Evolutionary conservation across 2,888 invertebrate species (phyloP), one percentile per base, ranked within the genome.

Genomic region (Liposcelis brunnea): DNA sequence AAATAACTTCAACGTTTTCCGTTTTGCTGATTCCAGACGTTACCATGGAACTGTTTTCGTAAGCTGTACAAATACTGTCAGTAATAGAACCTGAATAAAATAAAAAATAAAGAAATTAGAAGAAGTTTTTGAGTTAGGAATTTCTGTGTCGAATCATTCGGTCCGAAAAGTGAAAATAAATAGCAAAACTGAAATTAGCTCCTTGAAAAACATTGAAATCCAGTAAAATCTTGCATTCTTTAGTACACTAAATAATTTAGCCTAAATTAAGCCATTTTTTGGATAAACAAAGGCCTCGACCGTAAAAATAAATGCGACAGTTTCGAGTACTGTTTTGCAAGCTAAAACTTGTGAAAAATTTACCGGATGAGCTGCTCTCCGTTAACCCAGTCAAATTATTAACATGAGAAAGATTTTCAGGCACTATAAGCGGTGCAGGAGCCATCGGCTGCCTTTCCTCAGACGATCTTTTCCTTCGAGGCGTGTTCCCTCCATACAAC

Each of bases 341-440:
- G n/a, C n/a, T n/a, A n/a, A n/a, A n/a, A n/a, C n/a, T n/a, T n/a
- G n/a, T n/a, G n/a, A 18, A 31, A 15, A 33, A 38, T 47, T 43
- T 48, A 57, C 74, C 73, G 46, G 74, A 74, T 19, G 74, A 74
- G 53, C 73, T 73, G 57, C 74, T 74, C 56, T 74, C 74, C 1
- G 73, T 73, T 45, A 74, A 59, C 50, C 67, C 67, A 45, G 63
- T 54, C 50, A 57, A 57, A 50, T 57, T 52, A 31, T 46, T 48
- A 34, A 31, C 34, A 12, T 31, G 18, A 26, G 31, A 31, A 37
- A 19, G 34, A 21, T 43, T 21, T 45, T 70, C 69, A 45, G 64
- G 62, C 44, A 69, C 66, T 42, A 26, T 8, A 26, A 26, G 26
- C 8, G 4, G 26, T 26, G 26, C 26, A 6, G 26, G 26, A 26